A percentile compares a stretch with the other conserved stretches of the same genome.
Evolutionary conservation across 2,797 vertebrate genomes (phyloP).

Genomic region (Poeciliopsis infans): DNA sequence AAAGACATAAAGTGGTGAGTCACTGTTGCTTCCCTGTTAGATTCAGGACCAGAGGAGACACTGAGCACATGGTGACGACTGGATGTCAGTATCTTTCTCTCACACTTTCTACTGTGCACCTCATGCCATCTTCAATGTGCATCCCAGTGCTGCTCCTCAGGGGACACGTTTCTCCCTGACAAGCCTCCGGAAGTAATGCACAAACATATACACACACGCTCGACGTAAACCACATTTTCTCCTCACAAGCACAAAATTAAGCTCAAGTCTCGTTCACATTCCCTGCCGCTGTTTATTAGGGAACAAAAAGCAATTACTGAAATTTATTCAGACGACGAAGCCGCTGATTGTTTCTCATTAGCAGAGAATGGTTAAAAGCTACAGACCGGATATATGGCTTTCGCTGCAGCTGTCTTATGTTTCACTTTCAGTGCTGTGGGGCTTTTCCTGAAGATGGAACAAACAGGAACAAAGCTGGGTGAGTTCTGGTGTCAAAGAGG

Average conservation of each 20-base stretch:
- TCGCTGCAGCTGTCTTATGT: slow-evolving; percentile 15
- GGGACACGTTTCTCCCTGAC: slow-evolving; percentile 39
- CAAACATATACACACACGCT: background rate
- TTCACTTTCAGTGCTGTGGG: slow-evolving; percentile 11
- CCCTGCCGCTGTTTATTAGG: slow-evolving; percentile 48
- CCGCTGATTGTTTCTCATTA: slow-evolving; percentile 74
- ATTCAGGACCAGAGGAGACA: slow-evolving; percentile 29
- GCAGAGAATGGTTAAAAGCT: slow-evolving; percentile 65
- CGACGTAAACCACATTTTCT: slow-evolving; percentile 5
- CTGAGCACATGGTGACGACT: slow-evolving; percentile 32
- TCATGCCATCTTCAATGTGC: slow-evolving; percentile 57
- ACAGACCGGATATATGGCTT: slow-evolving; percentile 51
- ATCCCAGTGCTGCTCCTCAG: slow-evolving; percentile 32
- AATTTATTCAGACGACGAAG: slow-evolving; percentile 70
- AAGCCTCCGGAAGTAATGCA: slow-evolving; percentile 25
- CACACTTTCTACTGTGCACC: slow-evolving; percentile 33
- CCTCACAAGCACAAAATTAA: slow-evolving; percentile 6
- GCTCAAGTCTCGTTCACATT: slow-evolving; percentile 54
- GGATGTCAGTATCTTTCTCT: slow-evolving; percentile 55
- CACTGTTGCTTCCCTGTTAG: slow-evolving; percentile 10
- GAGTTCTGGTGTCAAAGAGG: slow-evolving; percentile 52
- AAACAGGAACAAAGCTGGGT: slow-evolving; percentile 51
- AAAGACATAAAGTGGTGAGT: slow-evolving; percentile 16
- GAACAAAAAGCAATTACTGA: slow-evolving; percentile 76
- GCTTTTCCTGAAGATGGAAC: slow-evolving; percentile 45